phyloP scores from a whole-genome alignment of 2,113 vertebrate species.

The Galemys pyrenaicus region DNA sequence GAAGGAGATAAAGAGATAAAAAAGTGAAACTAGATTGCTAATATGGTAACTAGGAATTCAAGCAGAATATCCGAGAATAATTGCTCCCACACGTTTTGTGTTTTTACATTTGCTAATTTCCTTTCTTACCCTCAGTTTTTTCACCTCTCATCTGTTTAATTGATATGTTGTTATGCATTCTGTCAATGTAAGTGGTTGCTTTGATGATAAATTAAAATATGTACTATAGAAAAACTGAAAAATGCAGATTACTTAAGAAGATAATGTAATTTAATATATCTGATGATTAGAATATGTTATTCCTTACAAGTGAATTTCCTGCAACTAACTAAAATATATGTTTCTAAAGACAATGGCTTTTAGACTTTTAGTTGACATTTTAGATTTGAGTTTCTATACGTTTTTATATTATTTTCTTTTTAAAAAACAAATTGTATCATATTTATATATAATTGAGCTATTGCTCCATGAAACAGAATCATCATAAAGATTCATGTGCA shows the following conservation, averaged over 20 bases:
- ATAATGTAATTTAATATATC: background rate
- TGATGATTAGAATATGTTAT: background rate
- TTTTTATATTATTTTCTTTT: background rate
- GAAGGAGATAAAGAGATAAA: background rate
- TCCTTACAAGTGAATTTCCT: background rate
- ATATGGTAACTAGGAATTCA: background rate
- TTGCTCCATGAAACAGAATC: background rate
- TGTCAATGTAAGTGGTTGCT: background rate
- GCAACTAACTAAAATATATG: background rate
- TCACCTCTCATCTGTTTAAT: background rate
- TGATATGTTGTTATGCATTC: background rate
- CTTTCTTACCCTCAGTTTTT: background rate
- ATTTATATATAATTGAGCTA: constrained; percentile 43
- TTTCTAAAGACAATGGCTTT: background rate
- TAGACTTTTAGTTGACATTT: constrained; percentile 43
- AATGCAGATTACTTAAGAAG: background rate
- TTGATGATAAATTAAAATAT: background rate
- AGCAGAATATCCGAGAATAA: background rate
- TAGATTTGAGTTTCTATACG: background rate
- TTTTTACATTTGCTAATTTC: background rate
- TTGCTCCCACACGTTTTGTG: background rate
- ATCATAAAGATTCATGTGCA: background rate
- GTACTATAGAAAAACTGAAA: background rate
- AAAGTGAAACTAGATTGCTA: background rate
- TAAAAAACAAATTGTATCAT: background rate